These are phyloP conservation scores for Drosophila ochracea DNA, from an alignment of 2,888 invertebrate genomes.

Conservation along the genomic window DNA sequence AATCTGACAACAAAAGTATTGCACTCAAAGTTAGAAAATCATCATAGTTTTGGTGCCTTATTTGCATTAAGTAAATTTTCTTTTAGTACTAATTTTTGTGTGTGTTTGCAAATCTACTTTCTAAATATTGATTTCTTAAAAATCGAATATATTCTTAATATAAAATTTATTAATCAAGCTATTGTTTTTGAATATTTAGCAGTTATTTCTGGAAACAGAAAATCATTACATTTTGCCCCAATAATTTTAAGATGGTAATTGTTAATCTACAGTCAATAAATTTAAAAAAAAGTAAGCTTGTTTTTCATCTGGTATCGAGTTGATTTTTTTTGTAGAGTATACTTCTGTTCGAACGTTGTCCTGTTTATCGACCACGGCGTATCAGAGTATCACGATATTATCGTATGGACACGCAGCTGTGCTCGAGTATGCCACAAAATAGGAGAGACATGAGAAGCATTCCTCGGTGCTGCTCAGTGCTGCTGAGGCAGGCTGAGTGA, in stretches of 20 bases:
- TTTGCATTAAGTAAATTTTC: not conserved
- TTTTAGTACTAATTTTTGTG: not conserved
- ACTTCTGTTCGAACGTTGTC: not conserved
- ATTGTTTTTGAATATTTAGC: not conserved
- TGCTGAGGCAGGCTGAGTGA: slow-evolving; percentile 6
- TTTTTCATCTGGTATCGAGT: not conserved
- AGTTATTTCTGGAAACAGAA: not conserved
- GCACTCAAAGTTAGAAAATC: not conserved
- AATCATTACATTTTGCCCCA: no score
- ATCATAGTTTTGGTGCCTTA: not conserved
- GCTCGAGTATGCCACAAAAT: slow-evolving; percentile 12
- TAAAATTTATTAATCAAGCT: no score
- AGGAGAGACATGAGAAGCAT: not conserved
- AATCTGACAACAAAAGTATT: not conserved
- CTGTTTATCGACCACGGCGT: not conserved
- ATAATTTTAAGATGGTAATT: not conserved
- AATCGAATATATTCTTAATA: not conserved
- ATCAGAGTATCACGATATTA: not conserved
- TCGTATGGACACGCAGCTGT: slow-evolving; percentile 1
- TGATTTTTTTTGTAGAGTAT: not conserved
- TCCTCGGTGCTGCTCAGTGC: slow-evolving; percentile 20
- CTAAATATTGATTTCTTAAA: not conserved
- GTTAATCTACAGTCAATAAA: not conserved
- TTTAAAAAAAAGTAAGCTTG: not conserved
- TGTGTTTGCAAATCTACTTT: not conserved